Evolutionary conservation across 2,797 vertebrate species (phyloP).

Genomic region (Enteromius trimaculatus): DNA sequence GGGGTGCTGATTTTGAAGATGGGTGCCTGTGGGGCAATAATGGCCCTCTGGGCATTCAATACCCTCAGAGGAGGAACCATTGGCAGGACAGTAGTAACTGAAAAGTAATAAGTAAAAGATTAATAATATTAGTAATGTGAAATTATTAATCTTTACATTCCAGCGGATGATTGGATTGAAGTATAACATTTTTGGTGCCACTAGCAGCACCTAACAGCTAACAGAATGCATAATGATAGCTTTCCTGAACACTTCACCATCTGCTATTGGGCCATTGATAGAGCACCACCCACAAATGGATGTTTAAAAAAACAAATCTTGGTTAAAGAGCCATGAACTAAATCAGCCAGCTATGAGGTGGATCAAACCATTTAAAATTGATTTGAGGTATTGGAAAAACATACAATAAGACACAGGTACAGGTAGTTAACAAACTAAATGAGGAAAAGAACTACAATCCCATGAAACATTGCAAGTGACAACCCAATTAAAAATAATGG

Average conservation of each 20-base stretch:
- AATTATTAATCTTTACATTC: conserved; percentile 7
- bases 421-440: neutral
- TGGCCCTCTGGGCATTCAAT: conserved; percentile 85
- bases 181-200: neutral
- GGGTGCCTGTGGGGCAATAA: conserved; percentile 84
- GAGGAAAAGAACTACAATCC: neutral
- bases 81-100: conserved; percentile 87
- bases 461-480: neutral
- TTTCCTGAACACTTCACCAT: neutral
- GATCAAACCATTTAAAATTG: neutral
- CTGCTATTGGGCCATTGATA: neutral
- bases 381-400: neutral
- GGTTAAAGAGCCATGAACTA: conserved; percentile 2
- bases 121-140: neutral
- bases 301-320: too few species aligned
- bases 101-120: conserved; percentile 48
- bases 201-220: neutral
- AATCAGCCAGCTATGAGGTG: neutral
- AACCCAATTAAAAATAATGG: neutral
- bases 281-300: neutral
- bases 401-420: neutral
- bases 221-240: neutral
- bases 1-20: conserved; percentile 81
- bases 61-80: conserved; percentile 72
- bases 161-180: neutral